Evolutionary conservation across 2,888 invertebrate genomes (phyloP).

Genomic region (Bhutanitis thaidina): DNA sequence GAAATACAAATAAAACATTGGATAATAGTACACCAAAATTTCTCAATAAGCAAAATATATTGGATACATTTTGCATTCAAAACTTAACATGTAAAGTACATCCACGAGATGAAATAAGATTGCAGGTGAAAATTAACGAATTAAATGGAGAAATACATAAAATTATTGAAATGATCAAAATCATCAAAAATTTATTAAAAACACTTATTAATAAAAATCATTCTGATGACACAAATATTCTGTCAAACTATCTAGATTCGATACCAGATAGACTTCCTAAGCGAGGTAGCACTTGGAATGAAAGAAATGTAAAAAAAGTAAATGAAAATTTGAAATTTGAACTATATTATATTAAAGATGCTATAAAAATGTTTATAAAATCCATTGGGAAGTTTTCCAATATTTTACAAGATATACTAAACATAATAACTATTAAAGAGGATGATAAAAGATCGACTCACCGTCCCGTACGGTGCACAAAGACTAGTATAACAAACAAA

Average conservation of each 20-base stretch:
- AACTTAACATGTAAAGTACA: conserved; percentile 43
- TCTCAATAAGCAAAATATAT: conserved; percentile 32
- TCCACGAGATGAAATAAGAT: conserved; percentile 30
- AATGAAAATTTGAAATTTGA: conserved; percentile 40
- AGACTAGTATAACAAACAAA: conserved; percentile 14
- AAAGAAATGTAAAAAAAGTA: conserved; percentile 25
- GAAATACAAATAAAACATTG: conserved; percentile 23
- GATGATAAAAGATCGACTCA: conserved; percentile 11
- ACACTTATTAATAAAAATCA: conserved; percentile 31
- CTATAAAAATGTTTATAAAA: conserved; percentile 45
- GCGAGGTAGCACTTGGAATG: conserved; percentile 14
- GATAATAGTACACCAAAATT: conserved; percentile 23
- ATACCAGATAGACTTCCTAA: too few relatives aligned
- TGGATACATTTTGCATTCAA: conserved; percentile 46
- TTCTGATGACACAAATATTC: background rate
- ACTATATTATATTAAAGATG: conserved; percentile 49
- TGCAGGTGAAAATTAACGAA: conserved; percentile 44
- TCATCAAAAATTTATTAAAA: conserved; percentile 51
- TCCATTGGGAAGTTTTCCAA: conserved; percentile 51
- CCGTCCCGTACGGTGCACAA: conserved; percentile 17
- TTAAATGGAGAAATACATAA: conserved; percentile 44
- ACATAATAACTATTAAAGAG: conserved; percentile 32
- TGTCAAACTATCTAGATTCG: too few relatives aligned
- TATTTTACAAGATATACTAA: conserved; percentile 49
- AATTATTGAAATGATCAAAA: conserved; percentile 47